Conservation (phyloP, 2,797 vertebrate species). For the Margarornis squamiger region DNA sequence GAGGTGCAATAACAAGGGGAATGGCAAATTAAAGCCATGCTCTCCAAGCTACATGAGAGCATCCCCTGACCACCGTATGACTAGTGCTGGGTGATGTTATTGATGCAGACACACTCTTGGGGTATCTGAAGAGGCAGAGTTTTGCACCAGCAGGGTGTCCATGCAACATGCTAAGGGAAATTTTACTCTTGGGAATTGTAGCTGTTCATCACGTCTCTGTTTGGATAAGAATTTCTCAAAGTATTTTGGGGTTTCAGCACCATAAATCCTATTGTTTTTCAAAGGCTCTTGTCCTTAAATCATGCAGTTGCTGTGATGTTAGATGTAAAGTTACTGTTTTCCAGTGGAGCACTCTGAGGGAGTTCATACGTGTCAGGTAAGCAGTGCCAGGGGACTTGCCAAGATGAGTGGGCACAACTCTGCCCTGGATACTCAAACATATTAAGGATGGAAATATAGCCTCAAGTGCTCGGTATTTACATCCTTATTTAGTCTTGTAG, state of each 20-base stretch:
- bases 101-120: neutral
- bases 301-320: neutral
- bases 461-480: neutral
- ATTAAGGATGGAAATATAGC: neutral
- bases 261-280: neutral
- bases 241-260: neutral
- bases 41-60: neutral
- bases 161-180: neutral
- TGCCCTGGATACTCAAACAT: neutral
- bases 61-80: neutral
- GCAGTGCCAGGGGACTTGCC: neutral
- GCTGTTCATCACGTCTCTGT: accelerated
- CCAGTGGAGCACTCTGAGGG: neutral
- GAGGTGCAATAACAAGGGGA: neutral
- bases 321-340: neutral
- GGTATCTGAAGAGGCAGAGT: neutral
- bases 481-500: neutral
- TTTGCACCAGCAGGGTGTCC: neutral
- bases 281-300: neutral
- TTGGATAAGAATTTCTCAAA: neutral
- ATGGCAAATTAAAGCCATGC: neutral
- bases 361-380: accelerated
- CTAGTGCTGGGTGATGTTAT: neutral
- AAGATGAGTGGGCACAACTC: accelerated
- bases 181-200: neutral